phyloP scores from a whole-genome alignment of 1,140 invertebrate genomes.

The Tetraneura akinire region DNA sequence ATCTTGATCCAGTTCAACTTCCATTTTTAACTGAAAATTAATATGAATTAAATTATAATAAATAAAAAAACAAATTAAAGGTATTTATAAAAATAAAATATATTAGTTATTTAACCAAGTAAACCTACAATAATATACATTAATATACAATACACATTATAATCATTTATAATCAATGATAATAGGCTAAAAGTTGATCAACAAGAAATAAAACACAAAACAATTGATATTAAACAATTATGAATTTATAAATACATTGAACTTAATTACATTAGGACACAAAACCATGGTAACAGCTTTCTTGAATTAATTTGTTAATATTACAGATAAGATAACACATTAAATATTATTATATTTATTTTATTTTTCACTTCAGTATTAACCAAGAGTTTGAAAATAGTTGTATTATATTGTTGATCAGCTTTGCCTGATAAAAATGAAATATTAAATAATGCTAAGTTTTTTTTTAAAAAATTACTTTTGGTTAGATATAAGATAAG shows the following conservation, averaged over 20 bases:
- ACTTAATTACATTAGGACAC: conserved; percentile 23
- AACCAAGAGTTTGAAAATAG: conserved; percentile 26
- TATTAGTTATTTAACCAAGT: conserved; percentile 6
- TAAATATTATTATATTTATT: not conserved
- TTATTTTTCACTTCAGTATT: conserved; percentile 45
- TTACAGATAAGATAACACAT: not conserved
- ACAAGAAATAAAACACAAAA: conserved; percentile 36
- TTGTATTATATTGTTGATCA: conserved; percentile 46
- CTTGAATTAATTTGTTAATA: not conserved
- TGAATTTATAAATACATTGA: not conserved
- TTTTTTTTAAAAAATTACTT: conserved; percentile 1
- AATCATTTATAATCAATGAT: not conserved
- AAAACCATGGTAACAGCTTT: conserved; percentile 44
- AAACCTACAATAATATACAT: not conserved
- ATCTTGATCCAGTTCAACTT: conserved; percentile 36
- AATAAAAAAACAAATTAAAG: conserved; percentile 12
- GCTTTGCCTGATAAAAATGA: conserved; percentile 22
- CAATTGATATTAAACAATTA: not conserved
- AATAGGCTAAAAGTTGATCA: conserved; percentile 46
- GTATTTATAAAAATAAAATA: conserved; percentile 3
- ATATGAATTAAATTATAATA: not conserved
- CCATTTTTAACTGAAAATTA: conserved; percentile 47
- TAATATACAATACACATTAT: not conserved
- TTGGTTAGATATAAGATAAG: conserved; percentile 46
- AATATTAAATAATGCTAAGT: conserved; percentile 17